phyloP scores from a whole-genome alignment of 2,888 invertebrate species.

The Gymnocheta viridis region DNA sequence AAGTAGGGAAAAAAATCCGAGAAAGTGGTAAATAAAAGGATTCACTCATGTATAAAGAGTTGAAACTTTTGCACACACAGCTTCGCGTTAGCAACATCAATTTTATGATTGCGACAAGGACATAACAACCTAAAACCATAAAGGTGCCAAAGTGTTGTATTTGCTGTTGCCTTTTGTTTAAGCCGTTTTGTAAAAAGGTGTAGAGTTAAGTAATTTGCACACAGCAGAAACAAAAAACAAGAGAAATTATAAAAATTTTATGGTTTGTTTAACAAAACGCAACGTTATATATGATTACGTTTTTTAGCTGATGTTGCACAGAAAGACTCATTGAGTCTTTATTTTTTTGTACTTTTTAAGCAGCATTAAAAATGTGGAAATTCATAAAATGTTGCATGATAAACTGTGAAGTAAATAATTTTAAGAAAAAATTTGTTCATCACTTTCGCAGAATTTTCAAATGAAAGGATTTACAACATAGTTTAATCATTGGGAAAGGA shows the following conservation, averaged over 20 bases:
- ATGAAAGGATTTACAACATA: slow-evolving; percentile 49
- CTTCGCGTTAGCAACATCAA: slow-evolving; percentile 19
- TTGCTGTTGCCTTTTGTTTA: slow-evolving; percentile 22
- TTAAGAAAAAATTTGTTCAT: neutral
- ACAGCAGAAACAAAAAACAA: slow-evolving; percentile 40
- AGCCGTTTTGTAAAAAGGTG: slow-evolving; percentile 38
- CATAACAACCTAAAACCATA: slow-evolving; percentile 57
- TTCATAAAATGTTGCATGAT: slow-evolving; percentile 50
- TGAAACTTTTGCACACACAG: slow-evolving; percentile 40
- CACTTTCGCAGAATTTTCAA: slow-evolving; percentile 43
- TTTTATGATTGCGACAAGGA: slow-evolving; percentile 52
- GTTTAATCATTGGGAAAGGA: slow-evolving; percentile 9
- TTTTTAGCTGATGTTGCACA: slow-evolving; percentile 62
- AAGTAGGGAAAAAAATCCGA: slow-evolving; percentile 19
- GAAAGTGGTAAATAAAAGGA: slow-evolving; percentile 71
- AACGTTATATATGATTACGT: slow-evolving; percentile 70
- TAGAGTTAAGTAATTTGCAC: slow-evolving; percentile 65
- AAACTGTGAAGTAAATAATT: neutral
- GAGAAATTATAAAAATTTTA: slow-evolving; percentile 60
- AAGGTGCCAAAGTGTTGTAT: slow-evolving; percentile 55
- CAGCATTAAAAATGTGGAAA: slow-evolving; percentile 13
- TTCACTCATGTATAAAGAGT: slow-evolving; percentile 63
- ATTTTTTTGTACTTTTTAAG: slow-evolving; percentile 3
- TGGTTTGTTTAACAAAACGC: slow-evolving; percentile 70
- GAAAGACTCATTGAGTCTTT: neutral